These are phyloP conservation scores for Maccullochella peelii DNA, from an alignment of 2,113 vertebrate species.

Conservation along the genomic window DNA sequence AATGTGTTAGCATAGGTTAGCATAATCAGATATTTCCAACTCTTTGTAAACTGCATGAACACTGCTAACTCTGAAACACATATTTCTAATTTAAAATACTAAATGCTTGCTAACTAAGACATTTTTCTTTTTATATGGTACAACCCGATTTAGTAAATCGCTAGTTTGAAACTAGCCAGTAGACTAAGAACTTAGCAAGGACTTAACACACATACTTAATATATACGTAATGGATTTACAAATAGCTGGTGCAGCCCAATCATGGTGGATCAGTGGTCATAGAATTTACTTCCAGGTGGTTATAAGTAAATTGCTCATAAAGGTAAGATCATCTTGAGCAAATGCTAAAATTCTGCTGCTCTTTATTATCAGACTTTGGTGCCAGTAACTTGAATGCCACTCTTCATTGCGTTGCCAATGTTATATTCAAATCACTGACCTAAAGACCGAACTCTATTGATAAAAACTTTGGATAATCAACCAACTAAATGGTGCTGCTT, in stretches of 20 bases:
- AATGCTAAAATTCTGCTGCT: constrained; percentile 27
- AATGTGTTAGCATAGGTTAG: neutral
- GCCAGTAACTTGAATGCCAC: constrained; percentile 9
- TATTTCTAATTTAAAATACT: neutral
- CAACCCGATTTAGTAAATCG: neutral
- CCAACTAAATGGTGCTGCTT: constrained; percentile 70
- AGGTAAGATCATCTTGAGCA: neutral
- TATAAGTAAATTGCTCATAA: neutral
- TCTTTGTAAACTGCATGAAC: neutral
- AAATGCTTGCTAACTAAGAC: neutral
- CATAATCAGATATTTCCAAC: neutral
- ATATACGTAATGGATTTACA: neutral
- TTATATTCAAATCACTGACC: constrained; percentile 28
- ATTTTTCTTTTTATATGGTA: neutral
- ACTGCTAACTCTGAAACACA: neutral
- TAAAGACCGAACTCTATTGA: constrained; percentile 20
- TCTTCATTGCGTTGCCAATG: neutral
- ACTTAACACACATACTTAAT: neutral
- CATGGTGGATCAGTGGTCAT: neutral
- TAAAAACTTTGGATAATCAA: constrained; percentile 61
- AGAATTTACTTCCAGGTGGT: constrained; percentile 7
- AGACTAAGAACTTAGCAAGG: neutral
- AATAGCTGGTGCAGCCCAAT: constrained; percentile 14
- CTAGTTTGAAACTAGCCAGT: neutral
- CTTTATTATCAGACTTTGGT: constrained; percentile 10